Conservation (phyloP, 2,113 vertebrate species). For the Vulpes ferrilata region DNA sequence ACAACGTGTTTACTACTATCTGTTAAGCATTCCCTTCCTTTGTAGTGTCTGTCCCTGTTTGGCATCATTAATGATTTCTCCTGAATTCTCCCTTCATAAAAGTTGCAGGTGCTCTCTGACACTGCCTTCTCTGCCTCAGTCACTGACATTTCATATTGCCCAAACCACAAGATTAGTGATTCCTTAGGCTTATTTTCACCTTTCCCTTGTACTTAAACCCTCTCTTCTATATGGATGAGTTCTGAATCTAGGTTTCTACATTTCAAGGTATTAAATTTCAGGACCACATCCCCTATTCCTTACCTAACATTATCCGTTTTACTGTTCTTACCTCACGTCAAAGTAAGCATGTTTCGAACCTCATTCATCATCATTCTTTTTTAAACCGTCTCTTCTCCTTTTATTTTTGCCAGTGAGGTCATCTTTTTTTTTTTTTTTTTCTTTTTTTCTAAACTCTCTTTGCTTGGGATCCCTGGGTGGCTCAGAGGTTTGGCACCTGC, state of each 20-base stretch:
- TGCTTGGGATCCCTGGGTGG: background rate
- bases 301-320: background rate
- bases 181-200: slow-evolving; percentile 46
- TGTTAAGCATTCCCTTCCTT: slow-evolving; percentile 32
- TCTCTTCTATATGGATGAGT: slow-evolving; percentile 49
- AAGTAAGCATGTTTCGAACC: slow-evolving; percentile 29
- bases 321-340: background rate
- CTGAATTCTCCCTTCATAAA: slow-evolving; percentile 8
- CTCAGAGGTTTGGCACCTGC: too few species aligned
- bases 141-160: slow-evolving; percentile 21
- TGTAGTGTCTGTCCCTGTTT: slow-evolving; percentile 33
- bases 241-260: slow-evolving; percentile 39
- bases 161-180: background rate
- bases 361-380: background rate
- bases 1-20: slow-evolving; percentile 8
- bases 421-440: background rate
- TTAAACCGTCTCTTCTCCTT: background rate
- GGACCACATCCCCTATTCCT: background rate
- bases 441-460: background rate
- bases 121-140: slow-evolving; percentile 11
- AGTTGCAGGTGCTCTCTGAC: background rate
- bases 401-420: background rate
- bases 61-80: slow-evolving; percentile 16
- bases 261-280: slow-evolving; percentile 3
- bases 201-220: background rate